These are phyloP conservation scores for Brachionus manjavacas DNA, from an alignment of 1,140 invertebrate genomes.

Conservation along the genomic window DNA sequence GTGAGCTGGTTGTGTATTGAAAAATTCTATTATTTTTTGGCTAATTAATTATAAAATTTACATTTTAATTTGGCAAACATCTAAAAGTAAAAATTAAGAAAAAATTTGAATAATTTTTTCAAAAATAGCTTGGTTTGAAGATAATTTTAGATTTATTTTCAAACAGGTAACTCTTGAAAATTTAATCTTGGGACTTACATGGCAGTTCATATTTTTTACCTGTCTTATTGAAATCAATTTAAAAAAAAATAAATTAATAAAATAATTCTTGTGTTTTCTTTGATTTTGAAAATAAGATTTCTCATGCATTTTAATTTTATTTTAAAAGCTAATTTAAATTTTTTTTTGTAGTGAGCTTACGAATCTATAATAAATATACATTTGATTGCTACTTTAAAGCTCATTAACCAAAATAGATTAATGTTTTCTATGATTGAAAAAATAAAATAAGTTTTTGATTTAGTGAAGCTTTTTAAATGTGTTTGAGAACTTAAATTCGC, in stretches of 20 bases:
- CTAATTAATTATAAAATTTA: slow-evolving; percentile 36
- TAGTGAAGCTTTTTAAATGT: neutral
- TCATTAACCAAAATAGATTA: neutral
- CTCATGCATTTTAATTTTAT: neutral
- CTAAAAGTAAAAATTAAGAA: slow-evolving; percentile 11
- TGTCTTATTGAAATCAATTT: neutral
- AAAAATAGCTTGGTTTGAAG: neutral
- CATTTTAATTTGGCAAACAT: slow-evolving; percentile 23
- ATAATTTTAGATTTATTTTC: neutral
- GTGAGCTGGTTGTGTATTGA: neutral
- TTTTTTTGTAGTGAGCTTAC: neutral
- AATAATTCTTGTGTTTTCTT: neutral
- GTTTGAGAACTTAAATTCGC: neutral
- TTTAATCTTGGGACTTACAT: neutral
- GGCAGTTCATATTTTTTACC: neutral
- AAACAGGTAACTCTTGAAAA: neutral
- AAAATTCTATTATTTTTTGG: neutral
- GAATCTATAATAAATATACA: neutral
- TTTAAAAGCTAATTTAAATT: neutral
- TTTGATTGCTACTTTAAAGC: neutral
- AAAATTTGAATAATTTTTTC: neutral
- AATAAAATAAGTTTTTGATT: neutral
- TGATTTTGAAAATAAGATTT: neutral
- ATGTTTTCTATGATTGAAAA: neutral
- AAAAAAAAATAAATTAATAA: neutral